These are phyloP conservation scores for Bradypus variegatus DNA, from an alignment of 2,797 vertebrate genomes.

Conservation along the genomic window DNA sequence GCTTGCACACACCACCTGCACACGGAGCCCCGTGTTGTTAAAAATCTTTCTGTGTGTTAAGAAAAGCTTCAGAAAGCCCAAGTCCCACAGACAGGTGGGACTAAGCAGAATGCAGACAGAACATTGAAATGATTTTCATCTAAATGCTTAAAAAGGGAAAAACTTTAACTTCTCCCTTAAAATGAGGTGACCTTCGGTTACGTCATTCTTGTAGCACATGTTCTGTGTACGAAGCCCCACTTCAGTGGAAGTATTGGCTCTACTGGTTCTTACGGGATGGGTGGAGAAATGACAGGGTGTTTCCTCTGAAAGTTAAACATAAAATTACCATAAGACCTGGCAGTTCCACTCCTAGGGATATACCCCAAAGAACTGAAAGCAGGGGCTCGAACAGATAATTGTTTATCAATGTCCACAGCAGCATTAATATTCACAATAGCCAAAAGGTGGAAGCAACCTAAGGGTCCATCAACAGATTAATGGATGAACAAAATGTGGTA, in stretches of 20 bases:
- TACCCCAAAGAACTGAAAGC: too few species aligned
- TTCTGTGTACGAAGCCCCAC: not conserved
- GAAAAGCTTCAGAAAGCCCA: not conserved
- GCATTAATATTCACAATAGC: too few species aligned
- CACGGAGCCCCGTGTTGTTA: not conserved
- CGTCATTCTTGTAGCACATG: accelerated
- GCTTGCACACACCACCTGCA: accelerated
- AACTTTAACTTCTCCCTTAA: not conserved
- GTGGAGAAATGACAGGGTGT: not conserved
- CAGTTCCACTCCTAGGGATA: too few species aligned
- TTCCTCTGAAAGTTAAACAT: too few species aligned
- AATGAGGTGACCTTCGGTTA: too few species aligned
- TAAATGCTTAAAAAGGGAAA: not conserved
- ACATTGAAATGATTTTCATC: not conserved
- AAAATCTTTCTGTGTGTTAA: not conserved
- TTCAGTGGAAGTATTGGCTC: not conserved
- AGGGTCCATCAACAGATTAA: too few species aligned
- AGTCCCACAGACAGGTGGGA: not conserved
- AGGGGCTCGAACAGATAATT: too few species aligned
- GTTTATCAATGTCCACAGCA: too few species aligned
- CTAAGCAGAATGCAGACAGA: not conserved
- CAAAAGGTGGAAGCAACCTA: too few species aligned
- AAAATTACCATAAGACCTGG: too few species aligned
- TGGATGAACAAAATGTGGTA: too few species aligned
- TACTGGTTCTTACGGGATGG: not conserved